Percentiles rank a stretch among this genome's conserved stretches.
These are phyloP conservation scores for Arnoldichthys spilopterus DNA, from an alignment of 2,797 vertebrate genomes.

Conservation along the genomic window DNA sequence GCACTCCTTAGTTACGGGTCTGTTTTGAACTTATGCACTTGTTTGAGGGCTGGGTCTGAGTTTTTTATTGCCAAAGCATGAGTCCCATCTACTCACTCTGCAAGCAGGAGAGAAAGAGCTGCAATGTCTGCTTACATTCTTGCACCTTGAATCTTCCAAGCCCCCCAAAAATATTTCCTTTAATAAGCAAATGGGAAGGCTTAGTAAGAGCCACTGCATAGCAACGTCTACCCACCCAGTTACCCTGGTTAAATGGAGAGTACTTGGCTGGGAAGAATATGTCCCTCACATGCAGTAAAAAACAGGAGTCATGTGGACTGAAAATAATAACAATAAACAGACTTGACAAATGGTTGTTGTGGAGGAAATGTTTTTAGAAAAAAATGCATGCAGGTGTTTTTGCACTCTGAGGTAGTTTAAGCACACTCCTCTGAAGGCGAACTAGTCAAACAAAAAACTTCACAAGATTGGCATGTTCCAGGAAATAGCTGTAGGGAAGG, in stretches of 20 bases:
- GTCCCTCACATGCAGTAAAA: not conserved
- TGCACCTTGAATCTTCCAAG: conserved; percentile 27
- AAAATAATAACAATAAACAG: not conserved
- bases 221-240: conserved; percentile 11
- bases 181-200: conserved; percentile 32
- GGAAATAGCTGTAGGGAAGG: conserved; percentile 50
- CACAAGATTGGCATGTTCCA: conserved; percentile 39
- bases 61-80: conserved; percentile 46
- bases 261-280: not conserved
- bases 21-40: conserved; percentile 59
- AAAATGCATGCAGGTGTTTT: conserved; percentile 13
- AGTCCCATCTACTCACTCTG: conserved; percentile 41
- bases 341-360: not conserved
- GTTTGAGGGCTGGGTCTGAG: conserved; percentile 36
- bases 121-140: conserved; percentile 47
- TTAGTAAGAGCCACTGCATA: conserved; percentile 6
- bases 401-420: conserved; percentile 13
- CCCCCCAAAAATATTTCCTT: conserved; percentile 33
- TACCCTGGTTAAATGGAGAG: not conserved
- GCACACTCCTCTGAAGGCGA: conserved; percentile 17
- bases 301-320: not conserved
- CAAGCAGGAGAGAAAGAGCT: conserved; percentile 22
- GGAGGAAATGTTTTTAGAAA: not conserved
- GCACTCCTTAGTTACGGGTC: conserved; percentile 57
- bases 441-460: conserved; percentile 35